Conservation (phyloP, 2,888 invertebrate species). For the Drosophila mercatorum region DNA sequence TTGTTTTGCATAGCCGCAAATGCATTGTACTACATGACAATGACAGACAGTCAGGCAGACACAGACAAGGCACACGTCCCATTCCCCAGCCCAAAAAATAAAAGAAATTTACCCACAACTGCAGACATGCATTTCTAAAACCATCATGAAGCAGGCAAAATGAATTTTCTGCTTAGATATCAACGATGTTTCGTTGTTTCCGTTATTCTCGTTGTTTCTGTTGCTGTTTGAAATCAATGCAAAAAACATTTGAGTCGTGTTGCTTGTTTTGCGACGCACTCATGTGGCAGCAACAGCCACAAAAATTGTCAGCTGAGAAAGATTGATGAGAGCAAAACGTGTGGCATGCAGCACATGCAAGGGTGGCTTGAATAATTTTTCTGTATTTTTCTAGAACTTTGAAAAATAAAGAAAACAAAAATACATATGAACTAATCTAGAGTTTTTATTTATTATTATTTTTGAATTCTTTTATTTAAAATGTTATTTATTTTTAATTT, state of each 20-base stretch:
- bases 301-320: conserved; percentile 59
- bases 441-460: too few species aligned
- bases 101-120: background rate
- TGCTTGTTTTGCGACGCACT: conserved; percentile 53
- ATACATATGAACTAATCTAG: too few species aligned
- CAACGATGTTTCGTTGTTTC: conserved; percentile 18
- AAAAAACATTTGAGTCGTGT: conserved; percentile 56
- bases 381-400: too few species aligned
- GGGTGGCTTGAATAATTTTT: background rate
- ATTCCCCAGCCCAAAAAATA: background rate
- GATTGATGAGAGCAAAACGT: conserved; percentile 63
- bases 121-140: conserved; percentile 26
- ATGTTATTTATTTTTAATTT: too few species aligned
- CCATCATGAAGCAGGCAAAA: conserved; percentile 43
- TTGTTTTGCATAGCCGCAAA: conserved; percentile 52
- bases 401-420: too few species aligned
- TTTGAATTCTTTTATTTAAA: too few species aligned
- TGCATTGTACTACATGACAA: conserved; percentile 68
- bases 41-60: conserved; percentile 36
- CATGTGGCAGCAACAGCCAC: conserved; percentile 64
- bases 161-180: conserved; percentile 58
- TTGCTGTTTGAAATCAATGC: conserved; percentile 43
- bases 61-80: conserved; percentile 3
- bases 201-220: conserved; percentile 21
- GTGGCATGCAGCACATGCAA: conserved; percentile 24